A percentile compares a stretch with the other conserved stretches of the same genome.
Conservation (phyloP, 2,797 vertebrate genomes). For the Pseudomugil tenellus region DNA sequence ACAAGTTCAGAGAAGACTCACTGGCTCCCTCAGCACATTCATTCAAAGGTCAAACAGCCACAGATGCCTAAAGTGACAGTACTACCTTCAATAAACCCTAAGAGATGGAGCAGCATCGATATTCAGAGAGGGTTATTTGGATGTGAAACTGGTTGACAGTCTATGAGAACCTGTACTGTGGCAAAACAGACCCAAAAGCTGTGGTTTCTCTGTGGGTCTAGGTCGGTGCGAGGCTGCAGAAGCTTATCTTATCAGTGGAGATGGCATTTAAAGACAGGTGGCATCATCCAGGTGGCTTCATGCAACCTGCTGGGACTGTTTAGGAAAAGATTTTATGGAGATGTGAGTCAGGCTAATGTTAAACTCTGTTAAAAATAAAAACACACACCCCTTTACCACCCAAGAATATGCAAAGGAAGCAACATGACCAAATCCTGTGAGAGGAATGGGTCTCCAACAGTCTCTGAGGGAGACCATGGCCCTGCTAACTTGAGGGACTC, state of each 20-base stretch:
- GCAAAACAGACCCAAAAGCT: not conserved
- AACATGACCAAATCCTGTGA: not conserved
- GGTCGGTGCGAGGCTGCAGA: not conserved
- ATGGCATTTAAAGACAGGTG: constrained; percentile 15
- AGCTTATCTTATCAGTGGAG: constrained; percentile 21
- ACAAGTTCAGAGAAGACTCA: constrained; percentile 32
- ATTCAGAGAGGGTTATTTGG: not conserved
- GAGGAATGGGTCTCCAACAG: not conserved
- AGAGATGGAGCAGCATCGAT: constrained; percentile 12
- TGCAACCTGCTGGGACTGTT: constrained; percentile 15
- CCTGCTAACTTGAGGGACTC: not conserved
- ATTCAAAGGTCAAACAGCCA: constrained; percentile 64
- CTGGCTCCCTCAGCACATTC: constrained; percentile 44
- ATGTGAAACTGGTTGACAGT: constrained; percentile 15
- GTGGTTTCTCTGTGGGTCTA: constrained; percentile 13
- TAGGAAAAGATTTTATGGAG: not conserved
- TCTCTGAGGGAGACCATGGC: not conserved
- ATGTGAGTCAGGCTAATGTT: not conserved
- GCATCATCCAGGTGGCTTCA: constrained; percentile 7
- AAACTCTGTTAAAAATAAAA: not conserved
- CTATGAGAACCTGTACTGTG: not conserved
- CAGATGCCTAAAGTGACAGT: constrained; percentile 26
- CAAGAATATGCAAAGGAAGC: not conserved
- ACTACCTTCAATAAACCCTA: not conserved
- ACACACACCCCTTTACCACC: no score